Percentiles rank a stretch among this genome's conserved stretches.
Conservation (phyloP, 1,140 invertebrate genomes). For the Hermetia illucens region DNA sequence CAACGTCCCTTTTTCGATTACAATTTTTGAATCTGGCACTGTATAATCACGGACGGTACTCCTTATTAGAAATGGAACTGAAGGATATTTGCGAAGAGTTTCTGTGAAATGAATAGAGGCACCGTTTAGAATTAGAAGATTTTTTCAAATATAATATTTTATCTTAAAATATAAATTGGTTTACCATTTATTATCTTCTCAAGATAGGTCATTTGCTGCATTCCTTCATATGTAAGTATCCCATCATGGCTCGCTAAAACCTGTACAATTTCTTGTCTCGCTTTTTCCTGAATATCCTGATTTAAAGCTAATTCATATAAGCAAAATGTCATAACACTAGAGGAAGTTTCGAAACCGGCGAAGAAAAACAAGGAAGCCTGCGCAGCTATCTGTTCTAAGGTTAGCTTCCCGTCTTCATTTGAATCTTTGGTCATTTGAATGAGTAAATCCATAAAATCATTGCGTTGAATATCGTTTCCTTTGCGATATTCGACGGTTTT, state of each 20-base stretch:
- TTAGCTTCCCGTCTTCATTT: conserved; percentile 31
- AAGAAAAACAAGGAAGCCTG: conserved; percentile 34
- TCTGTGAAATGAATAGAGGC: conserved; percentile 11
- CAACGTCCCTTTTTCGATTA: conserved; percentile 34
- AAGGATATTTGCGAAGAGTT: conserved; percentile 16
- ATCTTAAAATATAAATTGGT: neutral
- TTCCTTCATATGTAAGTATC: conserved; percentile 32
- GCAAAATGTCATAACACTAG: no score
- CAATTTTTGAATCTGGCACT: conserved; percentile 26
- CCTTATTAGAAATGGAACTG: conserved; percentile 22
- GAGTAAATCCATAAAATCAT: no score
- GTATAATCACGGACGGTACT: conserved; percentile 29
- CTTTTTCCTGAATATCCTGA: no score
- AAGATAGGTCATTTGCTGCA: conserved; percentile 29
- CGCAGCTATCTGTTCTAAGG: conserved; percentile 20
- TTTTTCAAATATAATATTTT: neutral
- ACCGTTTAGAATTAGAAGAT: neutral
- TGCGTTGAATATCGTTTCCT: conserved; percentile 25
- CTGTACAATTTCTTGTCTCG: conserved; percentile 35
- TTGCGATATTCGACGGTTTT: conserved; percentile 39
- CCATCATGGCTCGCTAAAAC: conserved; percentile 21
- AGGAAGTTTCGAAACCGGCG: conserved; percentile 42
- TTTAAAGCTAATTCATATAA: no score
- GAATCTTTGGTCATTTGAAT: conserved; percentile 42
- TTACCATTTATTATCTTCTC: conserved; percentile 29